These are phyloP conservation scores for Notodonta ziczac DNA, from an alignment of 2,888 invertebrate species.

Conservation along the genomic window DNA sequence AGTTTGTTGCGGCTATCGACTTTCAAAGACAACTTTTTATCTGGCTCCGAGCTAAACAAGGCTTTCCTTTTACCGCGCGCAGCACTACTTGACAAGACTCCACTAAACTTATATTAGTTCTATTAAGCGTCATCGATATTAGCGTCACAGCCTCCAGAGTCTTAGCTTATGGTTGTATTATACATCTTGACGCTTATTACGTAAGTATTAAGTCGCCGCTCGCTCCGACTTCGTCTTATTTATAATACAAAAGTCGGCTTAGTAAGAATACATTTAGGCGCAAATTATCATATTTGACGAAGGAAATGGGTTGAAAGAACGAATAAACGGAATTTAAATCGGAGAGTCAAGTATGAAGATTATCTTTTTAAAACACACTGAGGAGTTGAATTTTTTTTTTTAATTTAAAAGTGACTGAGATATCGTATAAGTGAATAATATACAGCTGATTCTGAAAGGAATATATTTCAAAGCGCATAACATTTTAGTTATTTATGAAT, in stretches of 20 bases:
- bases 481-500: conserved; percentile 66
- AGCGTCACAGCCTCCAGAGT: conserved; percentile 13
- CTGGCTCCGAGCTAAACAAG: conserved; percentile 62
- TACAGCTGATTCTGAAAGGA: conserved; percentile 45
- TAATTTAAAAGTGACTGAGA: not conserved
- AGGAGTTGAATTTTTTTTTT: not conserved
- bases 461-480: conserved; percentile 53
- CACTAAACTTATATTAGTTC: conserved; percentile 64
- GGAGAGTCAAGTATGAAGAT: conserved; percentile 42
- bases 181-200: conserved; percentile 19
- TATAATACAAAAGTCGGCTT: conserved; percentile 42
- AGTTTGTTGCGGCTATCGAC: conserved; percentile 69
- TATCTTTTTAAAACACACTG: conserved; percentile 16
- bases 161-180: conserved; percentile 13
- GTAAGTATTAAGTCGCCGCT: conserved; percentile 11
- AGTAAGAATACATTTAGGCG: conserved; percentile 31
- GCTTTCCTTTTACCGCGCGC: conserved; percentile 62
- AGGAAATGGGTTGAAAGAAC: conserved; percentile 44
- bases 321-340: conserved; percentile 57
- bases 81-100: conserved; percentile 52
- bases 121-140: conserved; percentile 49
- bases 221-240: conserved; percentile 23
- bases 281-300: conserved; percentile 49
- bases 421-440: conserved; percentile 41
- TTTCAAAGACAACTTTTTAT: conserved; percentile 70